Evolutionary conservation across 2,113 vertebrate species (phyloP).

Genomic region (Elephantulus edwardii): DNA sequence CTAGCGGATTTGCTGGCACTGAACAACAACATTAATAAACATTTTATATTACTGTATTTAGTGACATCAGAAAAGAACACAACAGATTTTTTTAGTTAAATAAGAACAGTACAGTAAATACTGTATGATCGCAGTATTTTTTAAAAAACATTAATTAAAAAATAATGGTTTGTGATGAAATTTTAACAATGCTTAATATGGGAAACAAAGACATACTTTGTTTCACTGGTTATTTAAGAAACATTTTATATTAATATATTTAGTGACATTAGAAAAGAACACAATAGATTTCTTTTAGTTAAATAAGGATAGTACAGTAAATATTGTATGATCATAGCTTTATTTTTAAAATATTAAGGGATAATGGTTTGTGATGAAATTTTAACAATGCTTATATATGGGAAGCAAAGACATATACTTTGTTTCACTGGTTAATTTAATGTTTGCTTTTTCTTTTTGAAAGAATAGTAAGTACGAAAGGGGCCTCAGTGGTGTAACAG

Average conservation of each 20-base stretch:
- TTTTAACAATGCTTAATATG: neutral
- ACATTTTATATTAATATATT: no score
- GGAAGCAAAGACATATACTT: neutral
- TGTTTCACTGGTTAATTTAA: neutral
- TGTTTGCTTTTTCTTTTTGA: neutral
- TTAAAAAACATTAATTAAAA: slow-evolving; percentile 10
- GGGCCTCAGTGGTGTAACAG: neutral
- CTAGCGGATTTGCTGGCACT: no score
- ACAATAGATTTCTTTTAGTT: no score
- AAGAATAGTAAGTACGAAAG: neutral
- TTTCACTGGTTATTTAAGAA: neutral
- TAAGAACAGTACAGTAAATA: neutral
- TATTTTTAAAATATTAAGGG: slow-evolving; percentile 13
- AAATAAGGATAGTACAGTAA: neutral
- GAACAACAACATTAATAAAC: no score
- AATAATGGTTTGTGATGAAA: neutral
- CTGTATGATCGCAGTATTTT: neutral
- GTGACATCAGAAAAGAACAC: neutral
- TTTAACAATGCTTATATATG: neutral
- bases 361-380: neutral
- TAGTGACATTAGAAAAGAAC: no score
- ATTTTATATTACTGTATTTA: neutral
- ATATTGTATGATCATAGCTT: neutral
- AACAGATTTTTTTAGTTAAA: slow-evolving; percentile 10
- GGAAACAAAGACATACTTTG: neutral